phyloP scores from a whole-genome alignment of 2,888 invertebrate genomes.

The Catotricha subobsoleta region DNA sequence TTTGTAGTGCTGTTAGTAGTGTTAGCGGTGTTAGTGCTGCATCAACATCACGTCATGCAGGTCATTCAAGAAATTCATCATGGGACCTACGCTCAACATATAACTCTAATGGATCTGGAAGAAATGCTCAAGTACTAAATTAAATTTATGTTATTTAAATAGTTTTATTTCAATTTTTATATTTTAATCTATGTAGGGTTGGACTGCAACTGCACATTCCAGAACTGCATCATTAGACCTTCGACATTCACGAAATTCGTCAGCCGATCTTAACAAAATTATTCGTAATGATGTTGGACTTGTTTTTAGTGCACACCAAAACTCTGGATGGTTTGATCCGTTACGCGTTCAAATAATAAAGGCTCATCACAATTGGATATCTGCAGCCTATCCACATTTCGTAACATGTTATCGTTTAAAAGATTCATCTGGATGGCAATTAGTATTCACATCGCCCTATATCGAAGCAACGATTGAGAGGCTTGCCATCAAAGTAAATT shows the following conservation, averaged over 20 bases:
- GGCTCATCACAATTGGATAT: constrained; percentile 96
- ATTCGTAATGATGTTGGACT: constrained; percentile 52
- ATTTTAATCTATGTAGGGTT: constrained; percentile 6
- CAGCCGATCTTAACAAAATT: constrained; percentile 53
- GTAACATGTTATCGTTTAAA: constrained; percentile 87
- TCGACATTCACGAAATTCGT: constrained; percentile 52
- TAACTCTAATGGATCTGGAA: constrained; percentile 18
- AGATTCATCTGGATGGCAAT: constrained; percentile 93
- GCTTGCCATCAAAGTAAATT: constrained; percentile 56
- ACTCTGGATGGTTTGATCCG: constrained; percentile 56
- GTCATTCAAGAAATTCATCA: constrained; percentile 67
- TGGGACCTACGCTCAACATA: constrained; percentile 43
- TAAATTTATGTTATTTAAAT: too few relatives aligned
- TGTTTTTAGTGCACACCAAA: constrained; percentile 43
- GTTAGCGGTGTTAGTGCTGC: neutral
- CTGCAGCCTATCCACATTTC: constrained; percentile 89
- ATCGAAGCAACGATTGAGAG: constrained; percentile 79
- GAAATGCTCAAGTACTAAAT: constrained; percentile 27
- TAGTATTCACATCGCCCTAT: constrained; percentile 82
- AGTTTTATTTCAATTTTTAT: too few relatives aligned
- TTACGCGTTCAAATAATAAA: constrained; percentile 80
- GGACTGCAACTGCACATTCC: constrained; percentile 39
- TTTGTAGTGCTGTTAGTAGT: neutral
- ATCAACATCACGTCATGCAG: constrained; percentile 16
- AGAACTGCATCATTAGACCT: constrained; percentile 67